A percentile compares a stretch with the other conserved stretches of the same genome.
Conservation (phyloP, 1,140 invertebrate genomes). For the Drosophila santomea region DNA sequence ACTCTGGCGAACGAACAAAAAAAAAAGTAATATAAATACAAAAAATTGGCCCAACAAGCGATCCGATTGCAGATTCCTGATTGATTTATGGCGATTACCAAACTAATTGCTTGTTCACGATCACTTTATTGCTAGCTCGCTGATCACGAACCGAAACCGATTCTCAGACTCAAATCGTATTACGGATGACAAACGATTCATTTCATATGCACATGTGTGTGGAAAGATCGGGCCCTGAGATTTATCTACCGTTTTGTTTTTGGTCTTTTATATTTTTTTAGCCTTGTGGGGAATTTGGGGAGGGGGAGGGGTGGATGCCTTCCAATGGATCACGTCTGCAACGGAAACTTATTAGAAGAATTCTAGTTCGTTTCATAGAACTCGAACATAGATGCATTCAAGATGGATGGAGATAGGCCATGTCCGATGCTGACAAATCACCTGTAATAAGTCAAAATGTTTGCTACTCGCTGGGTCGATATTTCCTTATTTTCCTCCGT, state of each 20-base stretch:
- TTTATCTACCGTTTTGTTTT: slow-evolving; percentile 28
- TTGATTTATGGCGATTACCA: slow-evolving; percentile 30
- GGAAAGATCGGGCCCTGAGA: slow-evolving; percentile 22
- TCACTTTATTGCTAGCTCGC: slow-evolving; percentile 5
- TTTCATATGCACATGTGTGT: slow-evolving; percentile 20
- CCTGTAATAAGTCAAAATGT: slow-evolving; percentile 72
- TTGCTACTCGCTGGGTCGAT: slow-evolving; percentile 22
- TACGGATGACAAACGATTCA: slow-evolving; percentile 61
- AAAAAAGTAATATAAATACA: too few species aligned
- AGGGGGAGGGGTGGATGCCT: neutral
- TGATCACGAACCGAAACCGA: slow-evolving; percentile 12
- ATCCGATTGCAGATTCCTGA: slow-evolving; percentile 28
- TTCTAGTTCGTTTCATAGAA: slow-evolving; percentile 55
- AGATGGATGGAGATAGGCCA: slow-evolving; percentile 65
- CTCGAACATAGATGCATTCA: slow-evolving; percentile 22
- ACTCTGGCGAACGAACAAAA: neutral
- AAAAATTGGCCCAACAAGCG: neutral
- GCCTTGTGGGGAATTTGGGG: neutral
- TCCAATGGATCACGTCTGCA: slow-evolving; percentile 36
- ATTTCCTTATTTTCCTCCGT: slow-evolving; percentile 12
- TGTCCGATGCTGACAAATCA: slow-evolving; percentile 80
- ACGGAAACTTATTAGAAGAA: slow-evolving; percentile 39
- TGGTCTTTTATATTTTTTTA: neutral
- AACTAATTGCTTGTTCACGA: slow-evolving; percentile 45
- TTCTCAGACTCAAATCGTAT: slow-evolving; percentile 32